Evolutionary conservation across 1,140 invertebrate species (phyloP).

Genomic region (Bradysia coprophila): DNA sequence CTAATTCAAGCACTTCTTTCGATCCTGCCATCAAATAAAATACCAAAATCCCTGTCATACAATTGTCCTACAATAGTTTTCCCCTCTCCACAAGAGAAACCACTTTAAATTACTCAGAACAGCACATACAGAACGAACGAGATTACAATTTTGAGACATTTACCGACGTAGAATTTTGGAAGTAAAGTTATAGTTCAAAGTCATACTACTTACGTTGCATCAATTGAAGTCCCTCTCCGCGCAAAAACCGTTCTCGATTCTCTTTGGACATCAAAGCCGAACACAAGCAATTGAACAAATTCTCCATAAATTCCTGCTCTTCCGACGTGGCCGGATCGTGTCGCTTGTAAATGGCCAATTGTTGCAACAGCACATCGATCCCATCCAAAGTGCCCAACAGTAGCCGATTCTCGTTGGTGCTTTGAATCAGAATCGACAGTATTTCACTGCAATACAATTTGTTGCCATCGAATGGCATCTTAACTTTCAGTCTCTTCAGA

Average conservation of each 20-base stretch:
- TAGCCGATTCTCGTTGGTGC: constrained; percentile 63
- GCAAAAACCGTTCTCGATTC: constrained; percentile 84
- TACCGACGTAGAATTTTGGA: too few species aligned
- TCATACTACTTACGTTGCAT: too few species aligned
- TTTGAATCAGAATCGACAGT: constrained; percentile 86
- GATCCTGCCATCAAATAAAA: too few species aligned
- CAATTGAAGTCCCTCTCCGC: constrained; percentile 83
- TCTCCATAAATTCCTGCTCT: constrained; percentile 98
- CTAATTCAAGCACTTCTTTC: too few species aligned
- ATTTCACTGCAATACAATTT: constrained; percentile 95
- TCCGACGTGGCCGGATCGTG: constrained; percentile 81
- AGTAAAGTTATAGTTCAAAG: too few species aligned
- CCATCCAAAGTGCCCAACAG: constrained; percentile 83
- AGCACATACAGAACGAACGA: too few species aligned
- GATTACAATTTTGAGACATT: too few species aligned
- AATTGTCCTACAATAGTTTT: too few species aligned
- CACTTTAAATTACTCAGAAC: too few species aligned
- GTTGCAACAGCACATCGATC: constrained; percentile 90
- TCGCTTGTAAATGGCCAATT: constrained; percentile 87
- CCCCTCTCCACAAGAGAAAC: too few species aligned
- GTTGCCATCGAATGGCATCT: constrained; percentile 84
- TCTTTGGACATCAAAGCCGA: constrained; percentile 72
- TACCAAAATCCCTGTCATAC: too few species aligned
- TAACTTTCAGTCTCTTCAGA: constrained; percentile 65
- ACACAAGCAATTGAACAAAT: constrained; percentile 91